Base-by-base conservation (phyloP, 1,140 invertebrate species). In the Drosophila nigromelanica region DNA sequence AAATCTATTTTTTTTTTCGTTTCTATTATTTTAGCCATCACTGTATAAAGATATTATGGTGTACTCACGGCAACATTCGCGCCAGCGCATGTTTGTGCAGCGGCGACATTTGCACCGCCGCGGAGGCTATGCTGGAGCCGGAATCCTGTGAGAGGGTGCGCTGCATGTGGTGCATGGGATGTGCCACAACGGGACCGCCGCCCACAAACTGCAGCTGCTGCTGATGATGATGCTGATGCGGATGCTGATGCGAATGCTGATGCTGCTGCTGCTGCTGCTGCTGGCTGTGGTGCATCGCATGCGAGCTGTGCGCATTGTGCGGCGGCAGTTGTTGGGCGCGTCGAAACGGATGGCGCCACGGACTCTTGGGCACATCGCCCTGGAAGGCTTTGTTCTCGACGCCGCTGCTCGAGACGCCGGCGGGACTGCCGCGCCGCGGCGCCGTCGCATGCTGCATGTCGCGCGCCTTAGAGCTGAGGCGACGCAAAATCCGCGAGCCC, bases 401-500 rank as follows among this genome's bases (percentile, higher is more conserved):
- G 3, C 94, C 94, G 27, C 78, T 71, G 50, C 79, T 52, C 55
- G 66, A 78, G 40, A 90, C 87, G 39, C 71, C 71, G 11, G 82
- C 78, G 12, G 92, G 79, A 60, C 87, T 87, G 27, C 76, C 70
- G 3, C 87, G 74, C 0, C 78, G 72, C 30, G 72, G 60, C n/a
- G 51, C 66, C 0, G 63, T 43, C 11, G 39, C 59, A 0, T 55
- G 68, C 42, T 81, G 78, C 77, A 91, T 90, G 48, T 94, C 93
- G 10, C 92, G 91, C 11, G 93, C 93, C 81, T 94, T 94, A 0
- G 93, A 94, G 24, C 94, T 95, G n/a, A 95, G 87, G 37, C 95
- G 93, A 92, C 94, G 94, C 58, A 95, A 91, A 37, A 95, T 94
- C 81, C 93, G 93, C 14, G 94, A 93, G 0, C 95, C 94, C 3